Evolutionary conservation across 2,797 vertebrate species (phyloP).

Genomic region (Argyrosomus regius): DNA sequence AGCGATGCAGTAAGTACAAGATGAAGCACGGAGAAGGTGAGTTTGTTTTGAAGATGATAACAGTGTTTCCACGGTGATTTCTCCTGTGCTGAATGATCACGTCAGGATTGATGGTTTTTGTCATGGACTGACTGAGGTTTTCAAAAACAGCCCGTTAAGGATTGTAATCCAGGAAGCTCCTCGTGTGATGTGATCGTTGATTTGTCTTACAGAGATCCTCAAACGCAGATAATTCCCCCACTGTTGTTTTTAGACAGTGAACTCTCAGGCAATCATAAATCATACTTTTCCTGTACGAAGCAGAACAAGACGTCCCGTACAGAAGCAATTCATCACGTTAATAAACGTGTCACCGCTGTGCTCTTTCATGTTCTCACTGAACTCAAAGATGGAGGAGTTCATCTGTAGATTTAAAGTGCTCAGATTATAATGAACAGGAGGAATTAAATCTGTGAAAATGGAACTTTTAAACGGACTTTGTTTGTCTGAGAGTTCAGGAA

Average conservation of each 20-base stretch:
- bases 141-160: conserved; percentile 62
- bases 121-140: conserved; percentile 67
- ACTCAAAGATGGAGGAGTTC: conserved; percentile 36
- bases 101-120: conserved; percentile 45
- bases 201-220: conserved; percentile 71
- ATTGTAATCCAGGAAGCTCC: conserved; percentile 52
- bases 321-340: conserved; percentile 74
- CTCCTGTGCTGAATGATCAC: background rate
- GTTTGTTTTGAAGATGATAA: background rate
- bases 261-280: conserved; percentile 70
- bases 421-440: conserved; percentile 18
- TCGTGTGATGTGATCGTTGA: conserved; percentile 71
- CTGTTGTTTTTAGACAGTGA: conserved; percentile 70
- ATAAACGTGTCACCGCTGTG: conserved; percentile 58
- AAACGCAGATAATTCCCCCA: conserved; percentile 63
- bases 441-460: background rate
- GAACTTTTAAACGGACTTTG: conserved; percentile 13
- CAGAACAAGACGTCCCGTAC: conserved; percentile 61
- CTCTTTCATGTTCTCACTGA: conserved; percentile 33
- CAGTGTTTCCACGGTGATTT: conserved; percentile 4
- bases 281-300: conserved; percentile 59
- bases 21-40: no score
- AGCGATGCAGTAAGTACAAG: background rate
- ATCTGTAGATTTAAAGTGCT: conserved; percentile 26
- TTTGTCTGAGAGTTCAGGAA: background rate